phyloP scores from a whole-genome alignment of 2,113 vertebrate species.

The Galbula dea region DNA sequence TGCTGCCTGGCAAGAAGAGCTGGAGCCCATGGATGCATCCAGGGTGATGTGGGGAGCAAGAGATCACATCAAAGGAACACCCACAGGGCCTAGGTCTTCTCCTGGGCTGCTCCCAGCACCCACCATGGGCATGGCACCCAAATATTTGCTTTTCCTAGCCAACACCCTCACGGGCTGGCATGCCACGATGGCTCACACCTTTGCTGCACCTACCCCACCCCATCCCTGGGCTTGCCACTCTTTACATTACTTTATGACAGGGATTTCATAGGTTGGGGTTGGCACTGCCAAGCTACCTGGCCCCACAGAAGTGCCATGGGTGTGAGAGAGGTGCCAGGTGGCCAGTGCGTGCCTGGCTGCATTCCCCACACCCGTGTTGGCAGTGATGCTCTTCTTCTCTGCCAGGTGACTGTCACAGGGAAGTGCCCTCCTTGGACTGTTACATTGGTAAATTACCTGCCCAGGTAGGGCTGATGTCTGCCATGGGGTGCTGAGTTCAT shows the following conservation, averaged over 20 bases:
- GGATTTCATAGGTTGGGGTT: not conserved
- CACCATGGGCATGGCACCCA: not conserved
- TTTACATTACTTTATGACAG: not conserved
- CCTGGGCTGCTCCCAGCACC: not conserved
- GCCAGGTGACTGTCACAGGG: not conserved
- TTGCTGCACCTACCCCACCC: fast-evolving
- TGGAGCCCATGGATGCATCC: fast-evolving
- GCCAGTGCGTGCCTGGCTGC: not conserved
- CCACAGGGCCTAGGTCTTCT: not conserved
- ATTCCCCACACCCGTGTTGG: not conserved
- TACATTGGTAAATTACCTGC: not conserved
- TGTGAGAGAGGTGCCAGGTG: not conserved
- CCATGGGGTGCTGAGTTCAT: fast-evolving
- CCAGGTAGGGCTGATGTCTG: fast-evolving
- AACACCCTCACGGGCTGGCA: not conserved
- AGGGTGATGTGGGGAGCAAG: not conserved
- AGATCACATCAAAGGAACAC: not conserved
- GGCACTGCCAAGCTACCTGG: not conserved
- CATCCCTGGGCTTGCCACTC: not conserved
- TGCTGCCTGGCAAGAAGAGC: fast-evolving
- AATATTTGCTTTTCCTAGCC: not conserved
- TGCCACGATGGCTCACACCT: fast-evolving
- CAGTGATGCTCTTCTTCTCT: not conserved
- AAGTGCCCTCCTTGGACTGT: not conserved
- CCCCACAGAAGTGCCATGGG: not conserved